Evolutionary conservation across 2,888 invertebrate species (phyloP).

Genomic region (Platypus cylindrus): DNA sequence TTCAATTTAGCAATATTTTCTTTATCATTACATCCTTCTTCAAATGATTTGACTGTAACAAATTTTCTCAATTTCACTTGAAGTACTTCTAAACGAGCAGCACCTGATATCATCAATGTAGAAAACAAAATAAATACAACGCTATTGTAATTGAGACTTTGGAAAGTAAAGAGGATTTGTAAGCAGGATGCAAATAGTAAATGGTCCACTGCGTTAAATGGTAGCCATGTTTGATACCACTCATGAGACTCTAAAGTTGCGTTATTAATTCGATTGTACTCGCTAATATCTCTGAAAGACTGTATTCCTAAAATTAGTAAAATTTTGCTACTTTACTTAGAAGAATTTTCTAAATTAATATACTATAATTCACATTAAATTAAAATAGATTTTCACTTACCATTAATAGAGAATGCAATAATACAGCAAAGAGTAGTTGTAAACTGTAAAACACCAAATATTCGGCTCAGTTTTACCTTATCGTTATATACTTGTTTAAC

Average conservation of each 20-base stretch:
- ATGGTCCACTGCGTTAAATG: not conserved
- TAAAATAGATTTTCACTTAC: not conserved
- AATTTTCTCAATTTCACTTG: not conserved
- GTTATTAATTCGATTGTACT: constrained; percentile 1
- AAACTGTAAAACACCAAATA: not conserved
- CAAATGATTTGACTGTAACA: not conserved
- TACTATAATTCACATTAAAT: not conserved
- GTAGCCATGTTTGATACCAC: not conserved
- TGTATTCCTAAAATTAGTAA: not conserved
- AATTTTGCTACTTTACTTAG: not conserved
- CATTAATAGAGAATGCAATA: not conserved
- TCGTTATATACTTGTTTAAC: not conserved
- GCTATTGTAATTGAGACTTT: not conserved
- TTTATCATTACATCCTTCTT: not conserved
- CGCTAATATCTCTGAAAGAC: not conserved
- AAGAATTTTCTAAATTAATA: not conserved
- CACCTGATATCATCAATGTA: not conserved
- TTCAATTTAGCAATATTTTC: not conserved
- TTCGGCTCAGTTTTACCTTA: constrained; percentile 2
- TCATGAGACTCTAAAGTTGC: not conserved
- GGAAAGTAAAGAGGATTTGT: not conserved
- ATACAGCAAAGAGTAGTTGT: not conserved
- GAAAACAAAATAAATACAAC: not conserved
- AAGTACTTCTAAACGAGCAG: not conserved
- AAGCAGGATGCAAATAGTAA: not conserved